Conservation (phyloP, 2,888 invertebrate species). For the Tenthredo livida region DNA sequence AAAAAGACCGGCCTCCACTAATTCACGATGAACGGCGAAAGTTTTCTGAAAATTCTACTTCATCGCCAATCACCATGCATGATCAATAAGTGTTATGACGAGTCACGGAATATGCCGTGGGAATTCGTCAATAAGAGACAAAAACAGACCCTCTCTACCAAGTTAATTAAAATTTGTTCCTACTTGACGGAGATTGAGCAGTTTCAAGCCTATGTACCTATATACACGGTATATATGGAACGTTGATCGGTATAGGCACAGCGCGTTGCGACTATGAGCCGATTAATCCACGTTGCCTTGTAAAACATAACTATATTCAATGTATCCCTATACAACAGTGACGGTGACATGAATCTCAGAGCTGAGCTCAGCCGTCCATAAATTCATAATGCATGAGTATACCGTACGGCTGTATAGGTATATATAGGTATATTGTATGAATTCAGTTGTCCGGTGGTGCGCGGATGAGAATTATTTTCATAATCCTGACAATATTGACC, state of each 20-base stretch:
- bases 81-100: background rate
- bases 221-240: background rate
- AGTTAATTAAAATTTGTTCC: background rate
- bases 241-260: background rate
- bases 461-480: background rate
- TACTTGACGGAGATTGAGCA: background rate
- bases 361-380: background rate
- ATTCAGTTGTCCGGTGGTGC: background rate
- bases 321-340: background rate
- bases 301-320: background rate
- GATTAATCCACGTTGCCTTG: background rate
- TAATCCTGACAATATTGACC: background rate
- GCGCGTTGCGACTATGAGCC: background rate
- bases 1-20: background rate
- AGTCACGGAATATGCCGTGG: background rate
- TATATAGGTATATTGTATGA: background rate
- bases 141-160: background rate
- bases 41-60: background rate
- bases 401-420: background rate
- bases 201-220: background rate
- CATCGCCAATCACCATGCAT: background rate
- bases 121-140: background rate
- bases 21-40: background rate
- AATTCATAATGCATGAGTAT: background rate
- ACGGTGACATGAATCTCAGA: background rate